These are phyloP conservation scores for Mastigias papua DNA, from an alignment of 30 jellyfish, hydroid and myxozoan species.

Conservation along the genomic window DNA sequence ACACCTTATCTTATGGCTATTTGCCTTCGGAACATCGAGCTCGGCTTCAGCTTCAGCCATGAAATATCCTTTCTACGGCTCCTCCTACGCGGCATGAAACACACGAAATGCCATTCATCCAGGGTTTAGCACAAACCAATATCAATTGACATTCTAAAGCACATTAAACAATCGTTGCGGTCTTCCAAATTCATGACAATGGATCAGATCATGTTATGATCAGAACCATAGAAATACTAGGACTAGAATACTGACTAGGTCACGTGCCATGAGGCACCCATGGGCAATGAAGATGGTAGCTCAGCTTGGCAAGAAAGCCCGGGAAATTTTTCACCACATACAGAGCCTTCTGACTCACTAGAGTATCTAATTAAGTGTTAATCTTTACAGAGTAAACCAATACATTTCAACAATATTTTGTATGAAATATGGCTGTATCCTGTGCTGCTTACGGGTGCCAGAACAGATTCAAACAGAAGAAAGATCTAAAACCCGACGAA, in stretches of 20 bases:
- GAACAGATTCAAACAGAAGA: neutral
- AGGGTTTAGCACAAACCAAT: too few relatives aligned
- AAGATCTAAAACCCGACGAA: neutral
- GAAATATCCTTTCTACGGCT: neutral
- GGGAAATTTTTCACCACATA: neutral
- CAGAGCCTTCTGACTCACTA: neutral
- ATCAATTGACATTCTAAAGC: too few relatives aligned
- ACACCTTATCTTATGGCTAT: neutral
- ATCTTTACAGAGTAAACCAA: neutral
- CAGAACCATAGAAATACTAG: neutral
- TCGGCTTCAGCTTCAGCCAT: neutral
- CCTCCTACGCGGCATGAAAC: neutral
- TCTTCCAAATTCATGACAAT: too few relatives aligned
- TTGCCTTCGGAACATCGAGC: neutral
- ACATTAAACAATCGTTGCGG: too few relatives aligned
- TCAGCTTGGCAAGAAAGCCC: neutral
- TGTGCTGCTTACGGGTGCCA: neutral
- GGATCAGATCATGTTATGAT: too few relatives aligned
- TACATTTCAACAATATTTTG: neutral
- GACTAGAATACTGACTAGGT: neutral
- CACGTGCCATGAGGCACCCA: neutral
- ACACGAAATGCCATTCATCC: neutral
- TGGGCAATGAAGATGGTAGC: neutral
- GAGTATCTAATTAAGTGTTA: neutral
- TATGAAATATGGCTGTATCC: neutral